A percentile compares a stretch with the other conserved stretches of the same genome.
phyloP scores from a whole-genome alignment of 2,888 invertebrate species.

The Eristalis intricaria region DNA sequence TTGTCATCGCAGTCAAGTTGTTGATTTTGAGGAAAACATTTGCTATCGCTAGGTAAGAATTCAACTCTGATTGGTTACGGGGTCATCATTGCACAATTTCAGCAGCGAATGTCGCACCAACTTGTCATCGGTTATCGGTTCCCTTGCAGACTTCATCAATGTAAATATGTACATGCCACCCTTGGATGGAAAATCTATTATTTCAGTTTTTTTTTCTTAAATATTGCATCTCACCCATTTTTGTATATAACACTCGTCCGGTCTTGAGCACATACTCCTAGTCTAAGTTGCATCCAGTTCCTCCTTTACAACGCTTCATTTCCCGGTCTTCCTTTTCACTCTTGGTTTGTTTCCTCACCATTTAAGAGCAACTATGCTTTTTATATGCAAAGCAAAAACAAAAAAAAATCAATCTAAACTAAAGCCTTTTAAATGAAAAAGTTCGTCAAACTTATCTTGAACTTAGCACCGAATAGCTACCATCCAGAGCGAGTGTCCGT shows the following conservation, averaged over 20 bases:
- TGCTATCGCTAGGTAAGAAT: too few species aligned
- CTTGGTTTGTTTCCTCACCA: not conserved
- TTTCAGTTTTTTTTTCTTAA: not conserved
- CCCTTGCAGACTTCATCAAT: not conserved
- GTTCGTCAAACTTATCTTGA: slow-evolving; percentile 64
- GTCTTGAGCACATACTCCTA: not conserved
- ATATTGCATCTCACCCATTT: not conserved
- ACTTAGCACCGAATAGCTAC: slow-evolving; percentile 81
- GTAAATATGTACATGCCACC: not conserved
- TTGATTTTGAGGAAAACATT: too few species aligned
- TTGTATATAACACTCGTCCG: not conserved
- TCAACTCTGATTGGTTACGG: not conserved
- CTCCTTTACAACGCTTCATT: not conserved
- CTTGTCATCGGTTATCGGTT: slow-evolving; percentile 2
- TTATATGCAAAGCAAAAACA: slow-evolving; percentile 34
- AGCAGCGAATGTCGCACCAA: not conserved
- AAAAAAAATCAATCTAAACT: slow-evolving; percentile 19
- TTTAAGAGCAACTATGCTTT: not conserved
- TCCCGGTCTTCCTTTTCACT: not conserved
- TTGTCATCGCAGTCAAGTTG: too few species aligned
- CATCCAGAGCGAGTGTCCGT: slow-evolving; percentile 85
- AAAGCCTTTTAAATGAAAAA: slow-evolving; percentile 24
- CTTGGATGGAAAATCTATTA: not conserved
- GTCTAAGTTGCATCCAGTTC: not conserved
- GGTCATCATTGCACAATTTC: not conserved